A percentile compares a stretch with the other conserved stretches of the same genome.
Conservation (phyloP, 1,140 invertebrate species). For the Megathymus violae region DNA sequence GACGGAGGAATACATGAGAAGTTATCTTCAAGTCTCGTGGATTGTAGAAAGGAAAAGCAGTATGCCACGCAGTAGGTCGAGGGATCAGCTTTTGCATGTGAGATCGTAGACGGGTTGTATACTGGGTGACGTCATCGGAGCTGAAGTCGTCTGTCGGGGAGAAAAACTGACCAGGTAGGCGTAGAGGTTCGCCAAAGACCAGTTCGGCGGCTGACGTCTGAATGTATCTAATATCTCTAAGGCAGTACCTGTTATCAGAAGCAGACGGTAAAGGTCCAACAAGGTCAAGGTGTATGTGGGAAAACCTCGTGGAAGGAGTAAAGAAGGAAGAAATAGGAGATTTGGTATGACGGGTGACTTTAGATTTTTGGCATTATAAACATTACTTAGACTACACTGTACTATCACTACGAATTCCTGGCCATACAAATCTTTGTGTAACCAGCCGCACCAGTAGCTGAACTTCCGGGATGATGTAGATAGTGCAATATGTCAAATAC, state of each 20-base stretch:
- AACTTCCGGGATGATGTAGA: constrained; percentile 56
- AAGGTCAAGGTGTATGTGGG: constrained; percentile 31
- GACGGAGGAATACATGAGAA: constrained; percentile 59
- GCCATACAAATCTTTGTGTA: constrained; percentile 72
- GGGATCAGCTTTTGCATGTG: constrained; percentile 42
- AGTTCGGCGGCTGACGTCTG: background rate
- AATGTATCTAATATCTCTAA: constrained; percentile 2
- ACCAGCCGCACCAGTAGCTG: constrained; percentile 61
- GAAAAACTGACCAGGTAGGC: constrained; percentile 50
- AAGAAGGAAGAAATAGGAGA: constrained; percentile 24
- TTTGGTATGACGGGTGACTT: constrained; percentile 25
- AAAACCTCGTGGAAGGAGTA: constrained; percentile 28
- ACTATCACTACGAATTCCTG: constrained; percentile 35
- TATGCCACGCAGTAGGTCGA: constrained; percentile 43
- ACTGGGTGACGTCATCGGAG: constrained; percentile 37
- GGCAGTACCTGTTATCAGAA: constrained; percentile 21
- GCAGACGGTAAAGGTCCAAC: constrained; percentile 18
- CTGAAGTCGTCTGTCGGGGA: constrained; percentile 28
- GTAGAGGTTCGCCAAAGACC: constrained; percentile 17
- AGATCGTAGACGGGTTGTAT: constrained; percentile 37
- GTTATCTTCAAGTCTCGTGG: constrained; percentile 36
- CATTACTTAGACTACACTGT: constrained; percentile 17
- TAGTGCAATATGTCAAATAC: constrained; percentile 58
- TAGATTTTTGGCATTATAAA: constrained; percentile 11
- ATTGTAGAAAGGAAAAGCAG: constrained; percentile 42